Percentiles rank a stretch among this genome's conserved stretches.
Evolutionary conservation across 1,140 invertebrate genomes (phyloP).

Genomic region (Paraescarpia echinospica): DNA sequence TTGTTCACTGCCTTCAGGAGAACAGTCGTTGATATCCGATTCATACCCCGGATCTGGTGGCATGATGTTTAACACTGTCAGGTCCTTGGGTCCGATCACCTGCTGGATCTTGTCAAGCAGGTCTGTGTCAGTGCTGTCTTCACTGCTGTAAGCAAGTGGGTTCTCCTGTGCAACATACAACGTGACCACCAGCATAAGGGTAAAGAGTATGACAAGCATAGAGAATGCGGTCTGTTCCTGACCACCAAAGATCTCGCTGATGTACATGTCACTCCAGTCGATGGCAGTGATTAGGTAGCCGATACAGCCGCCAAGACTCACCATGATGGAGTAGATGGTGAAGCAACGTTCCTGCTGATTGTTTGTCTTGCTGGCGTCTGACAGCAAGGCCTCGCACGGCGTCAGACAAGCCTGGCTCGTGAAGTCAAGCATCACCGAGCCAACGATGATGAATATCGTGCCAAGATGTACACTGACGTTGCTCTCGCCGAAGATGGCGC

Average conservation of each 20-base stretch:
- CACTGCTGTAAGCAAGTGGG: constrained; percentile 6
- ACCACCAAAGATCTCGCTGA: constrained; percentile 48
- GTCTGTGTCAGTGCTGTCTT: not conserved
- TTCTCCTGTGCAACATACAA: constrained; percentile 44
- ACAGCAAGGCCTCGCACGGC: constrained; percentile 61
- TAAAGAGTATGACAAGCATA: constrained; percentile 49
- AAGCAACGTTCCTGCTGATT: constrained; percentile 55
- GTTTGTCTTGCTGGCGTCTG: constrained; percentile 54
- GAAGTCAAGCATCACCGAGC: constrained; percentile 60
- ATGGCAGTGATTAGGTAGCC: constrained; percentile 62
- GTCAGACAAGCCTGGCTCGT: constrained; percentile 60
- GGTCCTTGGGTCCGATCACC: constrained; percentile 26
- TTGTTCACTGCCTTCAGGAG: constrained; percentile 10
- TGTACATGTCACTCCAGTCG: constrained; percentile 56
- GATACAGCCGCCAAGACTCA: constrained; percentile 60
- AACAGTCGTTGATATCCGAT: constrained; percentile 26
- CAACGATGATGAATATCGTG: constrained; percentile 49
- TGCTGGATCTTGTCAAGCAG: constrained; percentile 9
- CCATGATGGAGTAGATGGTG: constrained; percentile 60
- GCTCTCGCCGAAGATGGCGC: constrained; percentile 37
- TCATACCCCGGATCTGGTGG: constrained; percentile 43
- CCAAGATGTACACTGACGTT: constrained; percentile 37
- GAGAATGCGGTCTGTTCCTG: constrained; percentile 54
- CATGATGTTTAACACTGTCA: not conserved
- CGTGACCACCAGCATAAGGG: constrained; percentile 44